A percentile compares a stretch with the other conserved stretches of the same genome.
Conservation (phyloP, 2,888 invertebrate species). For the Amblyjoppa proteus region DNA sequence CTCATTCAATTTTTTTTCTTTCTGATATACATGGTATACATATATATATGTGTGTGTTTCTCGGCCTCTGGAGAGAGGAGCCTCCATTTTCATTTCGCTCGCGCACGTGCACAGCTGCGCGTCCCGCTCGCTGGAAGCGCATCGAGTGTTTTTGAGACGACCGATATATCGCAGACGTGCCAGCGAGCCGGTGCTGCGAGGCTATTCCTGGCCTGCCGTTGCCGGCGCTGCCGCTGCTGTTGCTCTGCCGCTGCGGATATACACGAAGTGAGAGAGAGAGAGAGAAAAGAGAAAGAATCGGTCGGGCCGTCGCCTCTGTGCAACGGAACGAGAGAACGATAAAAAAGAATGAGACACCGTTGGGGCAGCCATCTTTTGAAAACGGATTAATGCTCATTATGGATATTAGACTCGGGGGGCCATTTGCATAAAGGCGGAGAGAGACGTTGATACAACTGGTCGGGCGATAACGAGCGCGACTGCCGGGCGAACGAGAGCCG, state of each 20-base stretch:
- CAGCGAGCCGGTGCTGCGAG: constrained; percentile 57
- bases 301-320: constrained; percentile 12
- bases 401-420: constrained; percentile 76
- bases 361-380: constrained; percentile 76
- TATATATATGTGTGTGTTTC: neutral
- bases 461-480: constrained; percentile 77
- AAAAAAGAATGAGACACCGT: constrained; percentile 49
- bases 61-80: neutral
- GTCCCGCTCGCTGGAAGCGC: constrained; percentile 36
- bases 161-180: constrained; percentile 65
- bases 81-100: constrained; percentile 39
- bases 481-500: constrained; percentile 50
- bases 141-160: constrained; percentile 62
- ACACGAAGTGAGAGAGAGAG: constrained; percentile 32
- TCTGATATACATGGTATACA: neutral
- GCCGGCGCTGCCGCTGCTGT: constrained; percentile 23
- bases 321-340: constrained; percentile 24
- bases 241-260: neutral
- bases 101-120: constrained; percentile 61
- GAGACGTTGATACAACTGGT: constrained; percentile 79
- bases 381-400: constrained; percentile 82
- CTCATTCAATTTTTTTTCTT: constrained; percentile 21
- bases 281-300: constrained; percentile 32
- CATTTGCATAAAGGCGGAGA: constrained; percentile 81
- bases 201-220: constrained; percentile 63